Evolutionary conservation across 2,113 vertebrate species (phyloP).

Genomic region (Chiloscyllium plagiosum): DNA sequence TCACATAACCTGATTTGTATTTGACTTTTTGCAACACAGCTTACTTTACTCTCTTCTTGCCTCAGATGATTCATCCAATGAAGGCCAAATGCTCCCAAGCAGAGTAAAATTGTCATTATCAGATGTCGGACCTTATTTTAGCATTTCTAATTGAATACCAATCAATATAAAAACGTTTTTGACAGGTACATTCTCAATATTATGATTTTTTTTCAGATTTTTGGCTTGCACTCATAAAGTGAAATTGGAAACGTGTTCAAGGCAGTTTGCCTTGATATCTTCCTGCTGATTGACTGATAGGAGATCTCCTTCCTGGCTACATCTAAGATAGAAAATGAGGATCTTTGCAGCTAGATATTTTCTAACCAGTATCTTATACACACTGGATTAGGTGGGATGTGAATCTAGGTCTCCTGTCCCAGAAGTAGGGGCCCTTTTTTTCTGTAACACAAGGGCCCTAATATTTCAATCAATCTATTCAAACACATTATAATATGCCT

Average conservation of each 20-base stretch:
- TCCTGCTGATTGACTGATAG: neutral
- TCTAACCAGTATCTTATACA: no score
- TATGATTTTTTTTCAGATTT: neutral
- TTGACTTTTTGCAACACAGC: neutral
- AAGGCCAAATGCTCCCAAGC: neutral
- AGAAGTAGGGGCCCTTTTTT: no score
- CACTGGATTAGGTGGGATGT: no score
- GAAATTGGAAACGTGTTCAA: neutral
- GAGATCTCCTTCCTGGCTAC: neutral
- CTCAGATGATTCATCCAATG: neutral
- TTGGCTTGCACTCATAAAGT: neutral
- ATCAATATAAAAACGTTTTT: neutral
- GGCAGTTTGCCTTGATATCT: neutral
- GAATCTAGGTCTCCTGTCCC: no score
- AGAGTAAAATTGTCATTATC: neutral
- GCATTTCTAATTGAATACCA: neutral
- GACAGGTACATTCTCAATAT: neutral
- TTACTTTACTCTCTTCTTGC: neutral
- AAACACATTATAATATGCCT: no score
- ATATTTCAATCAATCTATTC: no score
- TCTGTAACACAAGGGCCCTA: no score
- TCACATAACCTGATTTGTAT: neutral
- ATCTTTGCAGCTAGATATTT: neutral
- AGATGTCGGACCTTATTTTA: neutral
- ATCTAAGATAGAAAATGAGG: neutral